Evolutionary conservation across 2,113 vertebrate genomes (phyloP).

Genomic region (Megaleporinus macrocephalus): DNA sequence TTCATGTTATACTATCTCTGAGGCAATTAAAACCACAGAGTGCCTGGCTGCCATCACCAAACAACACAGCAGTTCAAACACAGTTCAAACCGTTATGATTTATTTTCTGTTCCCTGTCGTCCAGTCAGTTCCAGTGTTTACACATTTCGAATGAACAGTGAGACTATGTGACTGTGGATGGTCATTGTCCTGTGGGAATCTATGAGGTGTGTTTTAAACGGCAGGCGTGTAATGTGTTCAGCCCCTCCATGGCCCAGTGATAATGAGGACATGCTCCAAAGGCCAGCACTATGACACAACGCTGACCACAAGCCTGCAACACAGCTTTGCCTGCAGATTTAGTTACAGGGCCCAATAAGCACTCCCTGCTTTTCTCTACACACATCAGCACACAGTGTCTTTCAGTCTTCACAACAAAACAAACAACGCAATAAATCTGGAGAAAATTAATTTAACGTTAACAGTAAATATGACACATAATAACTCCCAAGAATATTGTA

Average conservation of each 20-base stretch:
- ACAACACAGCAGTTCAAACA: background rate
- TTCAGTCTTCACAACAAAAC: background rate
- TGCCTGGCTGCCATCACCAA: background rate
- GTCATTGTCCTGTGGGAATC: slow-evolving; percentile 1
- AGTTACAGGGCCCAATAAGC: slow-evolving; percentile 22
- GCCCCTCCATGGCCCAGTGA: slow-evolving; percentile 17
- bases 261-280: slow-evolving; percentile 41
- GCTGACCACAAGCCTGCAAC: background rate
- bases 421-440: slow-evolving; percentile 6
- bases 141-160: background rate
- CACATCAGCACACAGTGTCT: slow-evolving; percentile 9
- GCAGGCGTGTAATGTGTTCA: slow-evolving; percentile 29
- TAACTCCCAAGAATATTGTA: background rate
- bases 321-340: slow-evolving; percentile 6
- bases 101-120: background rate
- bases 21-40: background rate
- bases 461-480: slow-evolving; percentile 28
- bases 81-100: background rate
- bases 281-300: slow-evolving; percentile 17
- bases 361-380: background rate
- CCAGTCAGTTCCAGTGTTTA: slow-evolving; percentile 3
- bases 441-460: slow-evolving; percentile 15
- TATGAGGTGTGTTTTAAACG: slow-evolving; percentile 37
- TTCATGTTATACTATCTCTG: background rate
- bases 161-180: background rate